Evolutionary conservation across 2,888 invertebrate genomes (phyloP), one percentile per base, ranked within the genome.

Genomic region (Nebria salina): DNA sequence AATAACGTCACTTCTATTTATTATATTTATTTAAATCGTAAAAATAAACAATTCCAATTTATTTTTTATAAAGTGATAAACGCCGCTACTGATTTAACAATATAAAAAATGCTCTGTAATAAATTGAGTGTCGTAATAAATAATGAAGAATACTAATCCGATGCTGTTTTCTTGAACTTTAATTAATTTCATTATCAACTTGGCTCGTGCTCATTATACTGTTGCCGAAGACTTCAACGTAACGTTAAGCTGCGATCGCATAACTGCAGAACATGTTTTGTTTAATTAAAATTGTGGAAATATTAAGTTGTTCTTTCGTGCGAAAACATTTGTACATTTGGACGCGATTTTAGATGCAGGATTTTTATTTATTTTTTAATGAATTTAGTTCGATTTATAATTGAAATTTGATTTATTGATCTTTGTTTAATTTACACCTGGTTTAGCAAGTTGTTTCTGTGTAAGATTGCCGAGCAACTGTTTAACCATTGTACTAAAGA

Each of bases 181-280:
- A 54, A 75, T 75, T 75, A 75, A 75, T 75, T 75, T 75, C 75
- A 75, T 75, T 75, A 65, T 75, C 64, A 65, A 75, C 65, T 75
- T 66, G 76, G 76, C 76, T 65, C 76, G 76, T 76, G 76, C 76
- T 76, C 34, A 68, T 76, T 76, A 76, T 76, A 54, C 13, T 11
- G 54, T 13, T 54, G 13, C 13, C 68, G 68, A 43, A 25, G 73
- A 43, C n/a, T 54, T 1, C 54, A 54, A 54, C 13, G 54, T 54
- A 54, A 54, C 54, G 54, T 54, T 6, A 13, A 11, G 54, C 54
- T 54, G 54, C 54, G 54, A 54, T 11, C 54, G 54, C 13, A 54
- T 54, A 54, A 54, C 54, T 43, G 9, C 43, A 43, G 43, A 54
- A 54, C 54, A 54, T 54, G 54, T 54, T 54, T 54, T 54, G 7